A percentile compares a stretch with the other conserved stretches of the same genome.
These are phyloP conservation scores for Ophiodon elongatus DNA, from an alignment of 2,113 vertebrate genomes.

Conservation along the genomic window DNA sequence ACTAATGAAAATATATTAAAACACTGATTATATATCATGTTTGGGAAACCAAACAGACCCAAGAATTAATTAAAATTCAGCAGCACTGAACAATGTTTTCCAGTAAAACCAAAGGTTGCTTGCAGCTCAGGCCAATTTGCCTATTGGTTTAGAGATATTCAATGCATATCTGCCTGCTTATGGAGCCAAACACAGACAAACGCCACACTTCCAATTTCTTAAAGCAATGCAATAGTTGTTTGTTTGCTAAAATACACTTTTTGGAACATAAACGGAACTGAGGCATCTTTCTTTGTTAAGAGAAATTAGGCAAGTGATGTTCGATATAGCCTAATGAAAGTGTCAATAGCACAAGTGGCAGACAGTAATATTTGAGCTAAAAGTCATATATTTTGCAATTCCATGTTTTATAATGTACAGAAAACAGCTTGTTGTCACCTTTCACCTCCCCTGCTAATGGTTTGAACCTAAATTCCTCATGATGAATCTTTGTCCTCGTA, in stretches of 20 bases:
- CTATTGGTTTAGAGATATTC: constrained; percentile 40
- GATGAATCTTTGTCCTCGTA: neutral
- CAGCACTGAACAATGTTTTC: constrained; percentile 3
- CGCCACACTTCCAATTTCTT: constrained; percentile 21
- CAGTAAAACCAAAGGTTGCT: constrained; percentile 30
- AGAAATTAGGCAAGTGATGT: constrained; percentile 30
- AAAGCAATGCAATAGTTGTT: neutral
- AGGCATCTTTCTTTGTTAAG: constrained; percentile 14
- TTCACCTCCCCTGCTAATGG: constrained; percentile 9
- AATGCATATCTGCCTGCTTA: constrained; percentile 42
- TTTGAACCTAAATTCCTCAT: constrained; percentile 26
- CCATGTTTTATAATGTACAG: constrained; percentile 12
- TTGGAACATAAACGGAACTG: neutral
- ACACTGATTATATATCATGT: neutral
- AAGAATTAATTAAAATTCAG: neutral
- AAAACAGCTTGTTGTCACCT: constrained; percentile 20
- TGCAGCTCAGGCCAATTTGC: constrained; percentile 37
- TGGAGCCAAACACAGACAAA: constrained; percentile 29
- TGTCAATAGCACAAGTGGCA: constrained; percentile 2
- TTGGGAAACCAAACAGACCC: constrained; percentile 5
- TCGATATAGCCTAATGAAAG: constrained; percentile 11
- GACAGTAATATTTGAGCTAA: constrained; percentile 2
- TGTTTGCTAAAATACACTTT: constrained; percentile 5
- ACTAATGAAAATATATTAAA: neutral
- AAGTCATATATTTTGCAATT: neutral